Evolutionary conservation across 1,140 invertebrate species (phyloP).

Genomic region (Hyphantria cunea): DNA sequence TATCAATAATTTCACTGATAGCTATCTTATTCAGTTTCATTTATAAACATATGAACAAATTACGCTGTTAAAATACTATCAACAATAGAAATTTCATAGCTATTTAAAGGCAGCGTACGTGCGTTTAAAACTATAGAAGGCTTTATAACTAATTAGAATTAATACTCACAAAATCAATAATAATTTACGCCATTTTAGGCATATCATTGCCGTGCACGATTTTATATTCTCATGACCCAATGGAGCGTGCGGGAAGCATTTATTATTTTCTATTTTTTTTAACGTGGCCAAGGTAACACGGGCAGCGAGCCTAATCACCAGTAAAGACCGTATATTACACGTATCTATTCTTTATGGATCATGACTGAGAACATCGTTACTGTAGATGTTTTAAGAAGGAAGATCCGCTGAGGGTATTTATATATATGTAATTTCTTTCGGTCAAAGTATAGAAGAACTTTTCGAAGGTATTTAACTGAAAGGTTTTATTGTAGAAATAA

Average conservation of each 20-base stretch:
- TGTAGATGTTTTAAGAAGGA: background rate
- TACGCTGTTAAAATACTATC: too few species aligned
- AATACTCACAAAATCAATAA: too few species aligned
- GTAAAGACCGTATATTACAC: constrained; percentile 8
- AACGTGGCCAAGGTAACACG: constrained; percentile 21
- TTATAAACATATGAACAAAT: too few species aligned
- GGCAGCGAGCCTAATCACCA: constrained; percentile 10
- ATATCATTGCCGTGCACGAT: background rate
- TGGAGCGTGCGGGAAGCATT: constrained; percentile 30
- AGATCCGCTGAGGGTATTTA: background rate
- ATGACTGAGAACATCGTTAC: background rate
- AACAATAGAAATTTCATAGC: too few species aligned
- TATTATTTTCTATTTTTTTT: constrained; percentile 34
- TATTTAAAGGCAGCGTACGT: too few species aligned
- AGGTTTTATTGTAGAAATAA: too few species aligned
- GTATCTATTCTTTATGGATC: background rate
- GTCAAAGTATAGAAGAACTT: background rate
- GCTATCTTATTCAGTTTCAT: too few species aligned
- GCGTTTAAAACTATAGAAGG: too few species aligned
- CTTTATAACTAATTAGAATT: too few species aligned
- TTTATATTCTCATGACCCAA: background rate
- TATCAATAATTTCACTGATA: too few species aligned
- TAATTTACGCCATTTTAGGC: too few species aligned
- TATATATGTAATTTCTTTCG: background rate
- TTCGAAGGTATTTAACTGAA: too few species aligned